phyloP scores from a whole-genome alignment of 2,113 vertebrate genomes.

The Sinocyclocheilus grahami region DNA sequence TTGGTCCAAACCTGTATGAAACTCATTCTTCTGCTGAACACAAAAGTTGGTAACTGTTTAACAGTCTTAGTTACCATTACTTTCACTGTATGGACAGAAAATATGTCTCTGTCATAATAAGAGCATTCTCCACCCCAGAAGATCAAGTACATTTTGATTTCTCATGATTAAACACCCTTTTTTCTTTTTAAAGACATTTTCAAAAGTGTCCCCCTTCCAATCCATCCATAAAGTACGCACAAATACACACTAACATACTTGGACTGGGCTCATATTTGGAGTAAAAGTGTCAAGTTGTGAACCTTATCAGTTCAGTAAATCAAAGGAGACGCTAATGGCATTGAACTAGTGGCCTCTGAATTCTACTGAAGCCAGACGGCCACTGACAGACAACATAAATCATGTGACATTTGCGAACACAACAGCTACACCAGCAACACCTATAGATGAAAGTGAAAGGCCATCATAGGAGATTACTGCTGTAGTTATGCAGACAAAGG shows the following conservation, averaged over 20 bases:
- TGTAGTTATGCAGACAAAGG: neutral
- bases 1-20: neutral
- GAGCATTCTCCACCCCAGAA: too few species aligned
- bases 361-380: neutral
- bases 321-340: conserved; percentile 11
- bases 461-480: conserved; percentile 38
- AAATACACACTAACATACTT: neutral
- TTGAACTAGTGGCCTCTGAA: conserved; percentile 16
- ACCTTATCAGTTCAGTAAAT: conserved; percentile 22
- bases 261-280: neutral
- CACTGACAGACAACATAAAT: conserved; percentile 35
- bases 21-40: neutral
- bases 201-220: neutral
- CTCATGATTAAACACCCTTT: too few species aligned
- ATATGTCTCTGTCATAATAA: too few species aligned
- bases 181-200: neutral
- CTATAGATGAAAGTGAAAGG: conserved; percentile 50
- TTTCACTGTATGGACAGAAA: too few species aligned
- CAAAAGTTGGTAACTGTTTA: too few species aligned
- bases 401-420: conserved; percentile 15
- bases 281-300: conserved; percentile 1
- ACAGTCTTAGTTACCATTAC: too few species aligned
- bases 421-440: conserved; percentile 11
- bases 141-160: too few species aligned
- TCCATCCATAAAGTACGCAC: neutral